Percentiles rank a stretch among this genome's conserved stretches.
phyloP scores from a whole-genome alignment of 2,888 invertebrate species.

The Ditula angustiorana region DNA sequence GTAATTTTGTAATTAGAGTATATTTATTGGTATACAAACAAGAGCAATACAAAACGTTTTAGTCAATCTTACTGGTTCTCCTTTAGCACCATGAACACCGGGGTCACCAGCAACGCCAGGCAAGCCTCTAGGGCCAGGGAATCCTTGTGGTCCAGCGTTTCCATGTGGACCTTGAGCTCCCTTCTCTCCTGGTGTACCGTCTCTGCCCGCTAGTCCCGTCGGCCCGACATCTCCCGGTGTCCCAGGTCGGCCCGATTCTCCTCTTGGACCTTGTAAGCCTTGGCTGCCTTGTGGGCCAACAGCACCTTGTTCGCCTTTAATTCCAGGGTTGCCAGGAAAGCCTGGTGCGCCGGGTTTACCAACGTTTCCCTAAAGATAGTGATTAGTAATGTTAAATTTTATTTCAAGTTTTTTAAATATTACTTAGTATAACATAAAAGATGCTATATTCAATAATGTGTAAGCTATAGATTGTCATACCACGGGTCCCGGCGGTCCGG shows the following conservation, averaged over 20 bases:
- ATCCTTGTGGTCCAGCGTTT: slow-evolving; percentile 91
- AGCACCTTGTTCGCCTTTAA: slow-evolving; percentile 92
- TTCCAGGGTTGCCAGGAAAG: slow-evolving; percentile 92
- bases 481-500: slow-evolving; percentile 91
- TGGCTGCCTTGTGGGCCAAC: slow-evolving; percentile 92
- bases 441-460: no score
- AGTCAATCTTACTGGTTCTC: slow-evolving; percentile 86
- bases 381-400: not conserved
- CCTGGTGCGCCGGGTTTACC: slow-evolving; percentile 95
- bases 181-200: slow-evolving; percentile 93
- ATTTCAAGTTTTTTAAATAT: not conserved
- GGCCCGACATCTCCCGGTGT: slow-evolving; percentile 91
- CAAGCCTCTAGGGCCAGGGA: slow-evolving; percentile 92
- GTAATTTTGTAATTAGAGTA: not conserved
- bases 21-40: not conserved
- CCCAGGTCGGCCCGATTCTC: slow-evolving; percentile 92
- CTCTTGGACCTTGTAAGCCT: slow-evolving; percentile 92
- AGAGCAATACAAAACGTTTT: not conserved
- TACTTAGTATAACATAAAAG: slow-evolving; percentile 37
- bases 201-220: slow-evolving; percentile 91
- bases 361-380: slow-evolving; percentile 88
- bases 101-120: slow-evolving; percentile 91
- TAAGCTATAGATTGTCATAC: slow-evolving; percentile 83
- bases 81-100: slow-evolving; percentile 91
- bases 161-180: slow-evolving; percentile 91